phyloP scores from a whole-genome alignment of 2,113 vertebrate species.

The Drymodes brunneopygia region DNA sequence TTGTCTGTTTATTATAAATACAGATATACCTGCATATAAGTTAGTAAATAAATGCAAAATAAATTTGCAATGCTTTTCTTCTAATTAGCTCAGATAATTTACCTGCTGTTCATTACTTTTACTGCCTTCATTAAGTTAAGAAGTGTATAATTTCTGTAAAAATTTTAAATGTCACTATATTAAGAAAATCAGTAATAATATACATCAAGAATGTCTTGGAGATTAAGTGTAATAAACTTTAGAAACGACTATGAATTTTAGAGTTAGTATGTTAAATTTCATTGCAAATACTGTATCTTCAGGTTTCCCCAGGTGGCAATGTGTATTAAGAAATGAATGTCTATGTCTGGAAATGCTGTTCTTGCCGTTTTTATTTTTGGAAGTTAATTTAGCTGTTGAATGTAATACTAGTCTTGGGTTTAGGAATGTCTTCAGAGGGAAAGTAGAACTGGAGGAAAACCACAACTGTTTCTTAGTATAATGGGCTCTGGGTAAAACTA shows the following conservation, averaged over 20 bases:
- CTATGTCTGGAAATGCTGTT: background rate
- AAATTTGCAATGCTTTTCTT: background rate
- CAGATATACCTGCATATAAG: background rate
- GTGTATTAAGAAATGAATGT: conserved; percentile 13
- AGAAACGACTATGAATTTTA: background rate
- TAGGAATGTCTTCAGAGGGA: background rate
- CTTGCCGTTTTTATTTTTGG: background rate
- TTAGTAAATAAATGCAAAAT: conserved; percentile 7
- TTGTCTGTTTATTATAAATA: background rate
- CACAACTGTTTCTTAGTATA: background rate
- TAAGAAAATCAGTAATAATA: background rate
- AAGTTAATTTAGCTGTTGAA: background rate
- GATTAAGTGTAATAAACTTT: background rate
- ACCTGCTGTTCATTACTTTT: background rate
- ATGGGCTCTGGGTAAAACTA: background rate
- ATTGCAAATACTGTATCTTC: background rate
- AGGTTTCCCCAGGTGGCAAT: conserved; percentile 52
- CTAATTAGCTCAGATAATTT: background rate
- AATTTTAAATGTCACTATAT: background rate
- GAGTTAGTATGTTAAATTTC: background rate
- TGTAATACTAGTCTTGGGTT: background rate
- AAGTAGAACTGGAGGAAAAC: background rate
- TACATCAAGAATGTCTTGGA: background rate
- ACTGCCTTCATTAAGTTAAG: background rate
- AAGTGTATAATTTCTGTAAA: background rate